phyloP scores from a whole-genome alignment of 2,888 invertebrate genomes.

The Anticlea derivata region DNA sequence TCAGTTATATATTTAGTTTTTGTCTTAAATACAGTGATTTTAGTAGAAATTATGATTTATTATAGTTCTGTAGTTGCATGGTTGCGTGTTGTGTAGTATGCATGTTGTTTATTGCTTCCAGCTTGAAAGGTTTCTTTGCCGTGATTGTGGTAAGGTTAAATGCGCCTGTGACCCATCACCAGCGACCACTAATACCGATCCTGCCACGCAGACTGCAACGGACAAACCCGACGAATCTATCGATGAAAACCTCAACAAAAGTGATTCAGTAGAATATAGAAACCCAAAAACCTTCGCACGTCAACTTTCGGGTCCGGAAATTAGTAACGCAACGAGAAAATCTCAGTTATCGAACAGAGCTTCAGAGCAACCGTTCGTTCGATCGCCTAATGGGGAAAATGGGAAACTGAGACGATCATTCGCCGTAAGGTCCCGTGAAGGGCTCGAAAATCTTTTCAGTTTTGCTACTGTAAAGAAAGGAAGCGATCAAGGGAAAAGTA shows the following conservation, averaged over 20 bases:
- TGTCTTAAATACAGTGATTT: constrained; percentile 8
- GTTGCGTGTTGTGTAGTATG: constrained; percentile 75
- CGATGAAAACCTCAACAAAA: constrained; percentile 40
- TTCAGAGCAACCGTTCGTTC: constrained; percentile 64
- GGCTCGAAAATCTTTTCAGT: constrained; percentile 71
- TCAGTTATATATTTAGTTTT: not conserved
- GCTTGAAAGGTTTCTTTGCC: constrained; percentile 90
- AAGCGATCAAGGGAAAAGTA: constrained; percentile 57
- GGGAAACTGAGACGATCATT: constrained; percentile 74
- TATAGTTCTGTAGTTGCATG: constrained; percentile 56
- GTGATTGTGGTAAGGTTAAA: constrained; percentile 87
- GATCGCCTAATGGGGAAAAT: constrained; percentile 59
- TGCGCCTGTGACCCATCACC: constrained; percentile 79
- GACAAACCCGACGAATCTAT: constrained; percentile 39
- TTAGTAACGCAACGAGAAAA: constrained; percentile 35
- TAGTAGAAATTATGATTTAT: constrained; percentile 24
- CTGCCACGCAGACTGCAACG: constrained; percentile 34
- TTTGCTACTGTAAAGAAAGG: constrained; percentile 63
- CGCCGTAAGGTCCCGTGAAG: constrained; percentile 74
- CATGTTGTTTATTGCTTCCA: constrained; percentile 86
- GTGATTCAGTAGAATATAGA: constrained; percentile 61
- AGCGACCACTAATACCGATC: constrained; percentile 39
- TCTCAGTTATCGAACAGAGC: constrained; percentile 49
- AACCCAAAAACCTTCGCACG: constrained; percentile 49
- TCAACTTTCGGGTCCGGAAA: constrained; percentile 59